phyloP scores from a whole-genome alignment of 2,113 vertebrate species.

The Heterotilapia buettikoferi region DNA sequence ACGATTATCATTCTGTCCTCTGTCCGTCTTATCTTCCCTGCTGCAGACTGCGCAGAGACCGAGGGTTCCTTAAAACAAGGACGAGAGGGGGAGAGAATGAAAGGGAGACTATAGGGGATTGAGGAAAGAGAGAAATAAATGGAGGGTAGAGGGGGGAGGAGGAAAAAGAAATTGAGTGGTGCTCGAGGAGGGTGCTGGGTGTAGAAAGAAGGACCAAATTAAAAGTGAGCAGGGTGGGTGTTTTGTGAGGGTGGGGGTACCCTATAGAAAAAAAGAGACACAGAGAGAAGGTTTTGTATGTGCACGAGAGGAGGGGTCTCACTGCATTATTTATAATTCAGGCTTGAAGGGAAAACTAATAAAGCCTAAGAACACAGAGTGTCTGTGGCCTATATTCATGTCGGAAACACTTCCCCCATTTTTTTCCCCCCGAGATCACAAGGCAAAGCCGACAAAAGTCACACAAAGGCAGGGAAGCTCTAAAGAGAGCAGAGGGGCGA shows the following conservation, averaged over 20 bases:
- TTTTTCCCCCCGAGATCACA: not conserved
- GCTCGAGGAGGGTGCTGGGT: conserved; percentile 19
- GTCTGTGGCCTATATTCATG: conserved; percentile 57
- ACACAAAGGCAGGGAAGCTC: conserved; percentile 21
- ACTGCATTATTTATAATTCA: conserved; percentile 67
- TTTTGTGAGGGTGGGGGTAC: not conserved
- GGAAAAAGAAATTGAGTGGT: not conserved
- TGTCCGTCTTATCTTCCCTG: conserved; percentile 52
- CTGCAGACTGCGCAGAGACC: conserved; percentile 41
- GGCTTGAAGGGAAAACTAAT: conserved; percentile 40
- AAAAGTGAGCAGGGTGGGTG: conserved; percentile 40
- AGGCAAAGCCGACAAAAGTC: not conserved
- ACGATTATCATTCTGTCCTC: conserved; percentile 46
- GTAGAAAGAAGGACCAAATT: conserved; percentile 14
- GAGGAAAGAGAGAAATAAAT: conserved; percentile 38
- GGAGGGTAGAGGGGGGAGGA: not conserved
- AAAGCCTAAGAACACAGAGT: conserved; percentile 24
- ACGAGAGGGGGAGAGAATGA: conserved; percentile 20
- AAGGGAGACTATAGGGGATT: conserved; percentile 7
- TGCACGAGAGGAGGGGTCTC: not conserved
- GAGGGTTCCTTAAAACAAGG: conserved; percentile 53
- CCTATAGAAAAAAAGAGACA: not conserved
- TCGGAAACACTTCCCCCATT: conserved; percentile 7
- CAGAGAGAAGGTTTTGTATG: conserved; percentile 1
- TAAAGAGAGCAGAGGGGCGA: not conserved